These are phyloP conservation scores for Lethocerus indicus DNA, from an alignment of 1,140 invertebrate genomes.

Conservation along the genomic window DNA sequence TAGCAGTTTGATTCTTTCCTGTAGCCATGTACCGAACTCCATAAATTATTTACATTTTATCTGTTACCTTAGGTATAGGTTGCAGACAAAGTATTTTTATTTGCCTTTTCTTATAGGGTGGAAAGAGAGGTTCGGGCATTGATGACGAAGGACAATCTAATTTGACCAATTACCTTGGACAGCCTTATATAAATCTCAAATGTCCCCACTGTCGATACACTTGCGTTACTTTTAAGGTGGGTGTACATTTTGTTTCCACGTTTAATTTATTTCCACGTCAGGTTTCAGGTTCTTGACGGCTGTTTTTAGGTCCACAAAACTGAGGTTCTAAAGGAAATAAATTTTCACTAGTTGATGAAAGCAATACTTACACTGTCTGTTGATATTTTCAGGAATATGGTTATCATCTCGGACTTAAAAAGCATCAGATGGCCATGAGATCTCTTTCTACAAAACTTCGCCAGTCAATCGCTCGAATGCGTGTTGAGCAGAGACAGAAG, in stretches of 20 bases:
- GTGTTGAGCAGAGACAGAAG: constrained; percentile 49
- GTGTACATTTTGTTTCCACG: constrained; percentile 11
- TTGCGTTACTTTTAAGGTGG: constrained; percentile 49
- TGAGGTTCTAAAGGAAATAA: no score
- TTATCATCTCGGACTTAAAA: constrained; percentile 45
- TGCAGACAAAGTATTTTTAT: no score
- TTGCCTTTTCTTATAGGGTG: constrained; percentile 8
- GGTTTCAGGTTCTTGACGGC: no score
- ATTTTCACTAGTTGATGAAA: no score
- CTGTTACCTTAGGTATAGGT: no score
- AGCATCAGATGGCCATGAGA: constrained; percentile 50
- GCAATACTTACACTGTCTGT: constrained; percentile 5
- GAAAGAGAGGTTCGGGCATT: constrained; percentile 8
- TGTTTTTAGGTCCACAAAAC: no score
- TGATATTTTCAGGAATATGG: constrained; percentile 36
- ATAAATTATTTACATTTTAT: no score
- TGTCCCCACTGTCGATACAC: constrained; percentile 57
- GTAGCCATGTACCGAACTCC: no score
- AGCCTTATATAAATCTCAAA: constrained; percentile 44
- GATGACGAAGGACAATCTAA: background rate
- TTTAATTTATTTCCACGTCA: constrained; percentile 6
- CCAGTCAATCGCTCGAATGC: constrained; percentile 48
- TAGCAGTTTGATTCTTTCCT: no score
- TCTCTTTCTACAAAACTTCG: constrained; percentile 50
- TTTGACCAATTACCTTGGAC: constrained; percentile 25